Conservation (phyloP, 2,113 vertebrate species). For the Otolemur garnettii region DNA sequence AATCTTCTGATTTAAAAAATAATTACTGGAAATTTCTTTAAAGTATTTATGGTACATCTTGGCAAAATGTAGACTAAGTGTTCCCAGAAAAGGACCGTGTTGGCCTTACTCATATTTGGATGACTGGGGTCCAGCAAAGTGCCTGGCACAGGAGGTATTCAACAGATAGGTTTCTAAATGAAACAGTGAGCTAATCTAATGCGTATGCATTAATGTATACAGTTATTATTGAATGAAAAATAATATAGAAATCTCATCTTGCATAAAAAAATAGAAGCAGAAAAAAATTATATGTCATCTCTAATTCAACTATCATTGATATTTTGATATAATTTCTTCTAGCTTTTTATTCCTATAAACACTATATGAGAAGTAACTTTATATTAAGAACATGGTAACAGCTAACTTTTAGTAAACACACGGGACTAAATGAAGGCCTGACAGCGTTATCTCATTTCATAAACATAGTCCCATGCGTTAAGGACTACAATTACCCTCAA, state of each 20-base stretch:
- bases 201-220: too few species aligned
- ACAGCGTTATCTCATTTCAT: neutral
- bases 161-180: neutral
- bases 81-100: neutral
- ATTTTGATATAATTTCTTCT: slow-evolving; percentile 9
- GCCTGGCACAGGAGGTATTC: neutral
- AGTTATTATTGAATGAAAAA: too few species aligned
- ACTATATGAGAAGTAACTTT: neutral
- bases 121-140: neutral
- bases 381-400: neutral
- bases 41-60: neutral
- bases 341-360: neutral
- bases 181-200: neutral
- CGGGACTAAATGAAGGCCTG: neutral
- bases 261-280: neutral
- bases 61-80: neutral
- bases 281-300: neutral
- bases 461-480: neutral
- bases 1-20: neutral
- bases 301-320: neutral
- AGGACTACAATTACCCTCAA: neutral
- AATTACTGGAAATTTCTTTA: neutral
- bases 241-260: too few species aligned
- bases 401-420: neutral
- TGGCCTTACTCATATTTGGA: neutral